These are phyloP conservation scores for Pelodytes ibericus DNA, from an alignment of 2,797 vertebrate genomes.

Conservation along the genomic window DNA sequence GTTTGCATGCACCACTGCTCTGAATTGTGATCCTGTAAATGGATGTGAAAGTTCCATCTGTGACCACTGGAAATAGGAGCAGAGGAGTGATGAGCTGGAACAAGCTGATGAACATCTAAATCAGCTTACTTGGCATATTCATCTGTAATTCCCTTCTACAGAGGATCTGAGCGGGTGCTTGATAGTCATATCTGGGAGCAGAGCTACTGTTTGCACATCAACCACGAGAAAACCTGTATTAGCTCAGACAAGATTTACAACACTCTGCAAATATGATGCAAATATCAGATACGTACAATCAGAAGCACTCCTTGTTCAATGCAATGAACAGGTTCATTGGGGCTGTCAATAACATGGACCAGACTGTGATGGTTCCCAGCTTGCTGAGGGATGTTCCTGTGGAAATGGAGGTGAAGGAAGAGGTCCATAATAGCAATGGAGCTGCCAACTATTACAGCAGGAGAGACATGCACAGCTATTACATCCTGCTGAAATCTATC, in stretches of 20 bases:
- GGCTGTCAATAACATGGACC: slow-evolving; percentile 98
- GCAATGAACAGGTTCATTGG: slow-evolving; percentile 95
- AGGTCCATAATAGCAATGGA: slow-evolving; percentile 65
- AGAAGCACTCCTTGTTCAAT: slow-evolving; percentile 93
- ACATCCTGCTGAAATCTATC: slow-evolving; percentile 93
- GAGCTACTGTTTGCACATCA: no score
- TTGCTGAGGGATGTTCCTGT: slow-evolving; percentile 92
- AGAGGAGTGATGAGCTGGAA: slow-evolving; percentile 6
- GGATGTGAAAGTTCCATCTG: slow-evolving; percentile 13
- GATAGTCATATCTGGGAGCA: neutral
- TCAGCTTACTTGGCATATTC: neutral
- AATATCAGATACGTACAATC: slow-evolving; percentile 80
- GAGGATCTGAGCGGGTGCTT: slow-evolving; percentile 7
- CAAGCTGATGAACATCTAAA: slow-evolving; percentile 8
- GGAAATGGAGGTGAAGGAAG: slow-evolving; percentile 76
- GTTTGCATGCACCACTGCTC: neutral
- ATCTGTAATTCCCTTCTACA: slow-evolving; percentile 7
- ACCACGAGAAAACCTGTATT: no score
- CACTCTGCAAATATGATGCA: slow-evolving; percentile 78
- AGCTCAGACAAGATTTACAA: neutral
- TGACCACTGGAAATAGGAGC: neutral
- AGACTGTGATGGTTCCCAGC: slow-evolving; percentile 96
- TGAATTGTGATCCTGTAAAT: slow-evolving; percentile 1
- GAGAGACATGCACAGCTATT: slow-evolving; percentile 94
- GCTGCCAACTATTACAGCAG: slow-evolving; percentile 73